phyloP scores from a whole-genome alignment of 1,140 invertebrate species.

The Popillia japonica region DNA sequence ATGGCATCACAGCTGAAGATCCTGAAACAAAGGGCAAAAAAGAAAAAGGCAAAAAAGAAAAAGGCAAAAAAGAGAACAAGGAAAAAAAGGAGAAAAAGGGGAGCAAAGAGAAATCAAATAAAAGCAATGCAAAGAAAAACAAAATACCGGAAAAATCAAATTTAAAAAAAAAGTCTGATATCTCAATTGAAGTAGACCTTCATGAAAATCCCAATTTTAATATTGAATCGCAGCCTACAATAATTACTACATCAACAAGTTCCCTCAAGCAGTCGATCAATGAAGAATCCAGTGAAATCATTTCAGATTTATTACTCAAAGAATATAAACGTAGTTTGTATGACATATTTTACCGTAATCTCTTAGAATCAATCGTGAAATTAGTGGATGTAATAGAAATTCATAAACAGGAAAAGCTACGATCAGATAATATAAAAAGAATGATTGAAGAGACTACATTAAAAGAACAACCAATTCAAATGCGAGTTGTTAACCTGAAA shows the following conservation, averaged over 20 bases:
- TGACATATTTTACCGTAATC: conserved; percentile 2
- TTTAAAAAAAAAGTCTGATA: neutral
- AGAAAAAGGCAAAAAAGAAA: neutral
- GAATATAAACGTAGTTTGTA: conserved; percentile 25
- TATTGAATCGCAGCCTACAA: neutral
- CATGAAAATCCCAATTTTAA: conserved; percentile 17
- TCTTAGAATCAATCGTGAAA: conserved; percentile 1
- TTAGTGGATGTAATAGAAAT: conserved; percentile 9
- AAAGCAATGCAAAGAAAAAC: neutral
- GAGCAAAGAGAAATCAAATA: neutral
- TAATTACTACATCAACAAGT: neutral
- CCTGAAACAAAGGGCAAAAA: neutral
- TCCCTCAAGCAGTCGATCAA: neutral
- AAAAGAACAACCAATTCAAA: conserved; percentile 18
- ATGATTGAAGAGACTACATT: neutral
- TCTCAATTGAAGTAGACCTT: neutral
- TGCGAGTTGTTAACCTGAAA: conserved; percentile 18
- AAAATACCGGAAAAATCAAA: neutral
- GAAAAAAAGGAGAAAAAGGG: conserved; percentile 9
- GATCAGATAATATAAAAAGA: neutral
- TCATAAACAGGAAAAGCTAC: neutral
- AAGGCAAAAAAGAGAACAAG: neutral
- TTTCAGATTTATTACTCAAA: neutral
- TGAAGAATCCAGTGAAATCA: neutral
- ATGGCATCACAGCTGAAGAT: neutral